Evolutionary conservation across 2,797 vertebrate genomes (phyloP).

Genomic region (Astyanax mexicanus): DNA sequence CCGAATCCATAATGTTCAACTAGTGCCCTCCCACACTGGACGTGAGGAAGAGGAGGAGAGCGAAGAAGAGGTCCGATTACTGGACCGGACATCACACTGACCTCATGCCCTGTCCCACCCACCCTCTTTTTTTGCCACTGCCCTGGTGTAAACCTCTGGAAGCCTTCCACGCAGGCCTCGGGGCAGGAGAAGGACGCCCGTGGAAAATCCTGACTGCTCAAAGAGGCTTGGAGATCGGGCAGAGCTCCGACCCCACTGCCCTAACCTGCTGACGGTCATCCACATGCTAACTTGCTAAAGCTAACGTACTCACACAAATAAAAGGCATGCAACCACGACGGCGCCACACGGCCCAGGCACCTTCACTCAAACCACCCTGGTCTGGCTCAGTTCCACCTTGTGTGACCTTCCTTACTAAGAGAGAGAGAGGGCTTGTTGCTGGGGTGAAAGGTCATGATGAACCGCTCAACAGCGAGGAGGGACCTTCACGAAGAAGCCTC

Average conservation of each 20-base stretch:
- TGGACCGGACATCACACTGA: slow-evolving; percentile 91
- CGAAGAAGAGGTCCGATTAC: slow-evolving; percentile 88
- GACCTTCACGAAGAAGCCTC: slow-evolving; percentile 58
- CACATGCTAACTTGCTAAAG: slow-evolving; percentile 50
- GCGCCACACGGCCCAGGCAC: slow-evolving; percentile 38
- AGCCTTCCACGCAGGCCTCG: slow-evolving; percentile 18
- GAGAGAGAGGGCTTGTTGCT: slow-evolving; percentile 37
- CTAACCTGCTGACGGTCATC: slow-evolving; percentile 59
- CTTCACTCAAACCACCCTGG: slow-evolving; percentile 39
- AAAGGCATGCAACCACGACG: slow-evolving; percentile 38
- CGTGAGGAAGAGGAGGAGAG: slow-evolving; percentile 58
- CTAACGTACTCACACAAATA: slow-evolving; percentile 29
- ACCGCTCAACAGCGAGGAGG: slow-evolving; percentile 72
- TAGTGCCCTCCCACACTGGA: slow-evolving; percentile 81
- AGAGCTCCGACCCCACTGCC: slow-evolving; percentile 45
- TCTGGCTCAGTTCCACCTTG: slow-evolving; percentile 31
- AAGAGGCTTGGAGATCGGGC: slow-evolving; percentile 38
- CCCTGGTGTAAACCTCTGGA: slow-evolving; percentile 34
- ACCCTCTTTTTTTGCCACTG: slow-evolving; percentile 29
- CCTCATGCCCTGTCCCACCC: slow-evolving; percentile 50
- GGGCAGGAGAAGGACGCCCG: slow-evolving; percentile 11
- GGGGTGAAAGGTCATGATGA: slow-evolving; percentile 77
- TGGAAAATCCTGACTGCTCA: slow-evolving; percentile 24
- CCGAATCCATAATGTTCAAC: slow-evolving; percentile 99
- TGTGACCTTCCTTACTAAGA: slow-evolving; percentile 29